Conservation (phyloP, 2,888 invertebrate genomes). For the Ophonus ardosiacus region DNA sequence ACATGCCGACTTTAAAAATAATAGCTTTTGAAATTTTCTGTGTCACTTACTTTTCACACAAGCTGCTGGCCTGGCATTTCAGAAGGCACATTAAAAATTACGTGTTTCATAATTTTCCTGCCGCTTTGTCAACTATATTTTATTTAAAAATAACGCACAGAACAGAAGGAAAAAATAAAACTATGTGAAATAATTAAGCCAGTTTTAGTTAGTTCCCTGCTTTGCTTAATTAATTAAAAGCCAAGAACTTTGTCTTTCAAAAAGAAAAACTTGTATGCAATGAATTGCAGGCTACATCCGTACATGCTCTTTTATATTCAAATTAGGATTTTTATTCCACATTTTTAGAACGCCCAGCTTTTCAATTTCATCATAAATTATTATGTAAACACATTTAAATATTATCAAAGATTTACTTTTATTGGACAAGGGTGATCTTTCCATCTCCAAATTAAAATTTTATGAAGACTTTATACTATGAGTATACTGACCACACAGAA, state of each 20-base stretch:
- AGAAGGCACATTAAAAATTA: constrained; percentile 39
- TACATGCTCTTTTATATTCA: constrained; percentile 25
- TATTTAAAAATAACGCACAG: constrained; percentile 25
- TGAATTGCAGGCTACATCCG: constrained; percentile 12
- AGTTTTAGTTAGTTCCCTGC: constrained; percentile 33
- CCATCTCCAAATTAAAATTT: background rate
- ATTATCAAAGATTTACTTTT: background rate
- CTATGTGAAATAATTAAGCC: constrained; percentile 17
- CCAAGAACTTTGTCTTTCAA: constrained; percentile 46
- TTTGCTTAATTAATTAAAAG: constrained; percentile 48
- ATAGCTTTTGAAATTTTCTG: constrained; percentile 45
- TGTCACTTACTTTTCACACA: constrained; percentile 33
- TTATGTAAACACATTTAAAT: background rate
- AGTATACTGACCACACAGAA: too few species aligned
- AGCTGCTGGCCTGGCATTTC: constrained; percentile 20
- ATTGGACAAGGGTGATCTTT: background rate
- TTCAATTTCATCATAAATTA: background rate
- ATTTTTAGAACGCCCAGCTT: background rate
- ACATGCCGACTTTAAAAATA: constrained; percentile 28
- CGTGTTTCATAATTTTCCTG: constrained; percentile 12
- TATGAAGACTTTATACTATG: background rate
- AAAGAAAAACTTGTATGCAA: constrained; percentile 33
- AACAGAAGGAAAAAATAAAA: constrained; percentile 22
- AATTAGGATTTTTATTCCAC: constrained; percentile 1
- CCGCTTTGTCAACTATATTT: constrained; percentile 34